Percentiles rank a stretch among this genome's conserved stretches.
Conservation (phyloP, 2,113 vertebrate genomes). For the Syngnathus floridae region DNA sequence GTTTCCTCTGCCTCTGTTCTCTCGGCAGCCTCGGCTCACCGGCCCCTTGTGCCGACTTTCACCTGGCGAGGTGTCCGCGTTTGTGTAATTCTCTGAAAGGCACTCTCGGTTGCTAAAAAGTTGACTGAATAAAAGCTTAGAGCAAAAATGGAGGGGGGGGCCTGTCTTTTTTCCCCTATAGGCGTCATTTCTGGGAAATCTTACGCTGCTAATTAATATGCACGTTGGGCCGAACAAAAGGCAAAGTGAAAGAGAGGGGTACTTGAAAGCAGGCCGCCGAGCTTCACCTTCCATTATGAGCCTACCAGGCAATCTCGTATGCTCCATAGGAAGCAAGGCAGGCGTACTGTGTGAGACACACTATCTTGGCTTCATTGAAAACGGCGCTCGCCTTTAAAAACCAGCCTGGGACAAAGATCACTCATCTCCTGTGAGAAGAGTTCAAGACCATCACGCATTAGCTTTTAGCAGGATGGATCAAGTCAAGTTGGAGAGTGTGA, state of each 20-base stretch:
- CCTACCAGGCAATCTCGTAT: constrained; percentile 32
- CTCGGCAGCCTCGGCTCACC: constrained; percentile 61
- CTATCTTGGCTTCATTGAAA: constrained; percentile 65
- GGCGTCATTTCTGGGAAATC: too few relatives aligned
- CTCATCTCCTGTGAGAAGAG: constrained; percentile 63
- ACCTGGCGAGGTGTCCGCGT: constrained; percentile 24
- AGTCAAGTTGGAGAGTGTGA: constrained; percentile 77
- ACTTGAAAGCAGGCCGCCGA: constrained; percentile 28
- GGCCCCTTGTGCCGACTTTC: constrained; percentile 42
- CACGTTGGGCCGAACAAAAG: constrained; percentile 20
- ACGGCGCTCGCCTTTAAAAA: constrained; percentile 60
- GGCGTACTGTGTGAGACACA: constrained; percentile 55
- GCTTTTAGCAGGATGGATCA: constrained; percentile 79
- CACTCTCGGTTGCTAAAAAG: constrained; percentile 22
- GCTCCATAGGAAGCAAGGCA: constrained; percentile 51
- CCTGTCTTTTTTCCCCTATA: too few relatives aligned
- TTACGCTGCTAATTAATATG: neutral
- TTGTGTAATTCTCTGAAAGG: constrained; percentile 34
- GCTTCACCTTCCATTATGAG: constrained; percentile 49
- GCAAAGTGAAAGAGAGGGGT: constrained; percentile 20
- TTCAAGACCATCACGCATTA: constrained; percentile 75
- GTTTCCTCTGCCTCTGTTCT: constrained; percentile 61
- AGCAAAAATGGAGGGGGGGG: too few relatives aligned
- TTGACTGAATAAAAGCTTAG: neutral
- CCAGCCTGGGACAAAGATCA: constrained; percentile 58